Conservation (phyloP, 2,888 invertebrate genomes). For the Melieria picta region DNA sequence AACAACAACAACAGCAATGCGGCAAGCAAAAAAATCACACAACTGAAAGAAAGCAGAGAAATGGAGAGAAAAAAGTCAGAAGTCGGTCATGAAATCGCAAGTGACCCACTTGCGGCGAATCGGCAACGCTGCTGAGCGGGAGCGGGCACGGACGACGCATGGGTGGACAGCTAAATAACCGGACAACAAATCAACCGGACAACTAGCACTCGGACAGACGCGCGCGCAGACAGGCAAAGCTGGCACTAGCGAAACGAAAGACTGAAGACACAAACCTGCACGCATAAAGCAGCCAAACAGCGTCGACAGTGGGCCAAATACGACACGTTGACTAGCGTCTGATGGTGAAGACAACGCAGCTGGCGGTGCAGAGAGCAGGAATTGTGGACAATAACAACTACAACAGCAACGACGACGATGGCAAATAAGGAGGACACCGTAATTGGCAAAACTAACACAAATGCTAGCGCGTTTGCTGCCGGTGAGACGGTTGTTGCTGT, state of each 20-base stretch:
- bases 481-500: neutral
- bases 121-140: constrained; percentile 1
- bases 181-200: constrained; percentile 14
- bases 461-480: constrained; percentile 34
- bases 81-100: constrained; percentile 57
- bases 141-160: constrained; percentile 2
- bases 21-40: neutral
- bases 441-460: constrained; percentile 47
- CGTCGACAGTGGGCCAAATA: too few species aligned
- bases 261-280: constrained; percentile 24
- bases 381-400: too few species aligned
- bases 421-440: constrained; percentile 44
- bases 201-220: constrained; percentile 1
- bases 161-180: constrained; percentile 28
- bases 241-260: constrained; percentile 28
- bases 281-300: constrained; percentile 1
- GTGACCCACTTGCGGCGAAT: constrained; percentile 47
- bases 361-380: too few species aligned
- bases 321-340: too few species aligned
- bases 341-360: too few species aligned
- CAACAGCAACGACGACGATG: too few species aligned
- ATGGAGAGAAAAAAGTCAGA: constrained; percentile 33
- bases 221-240: constrained; percentile 12
- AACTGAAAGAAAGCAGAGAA: neutral
- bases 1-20: constrained; percentile 1